phyloP scores from a whole-genome alignment of 1,140 invertebrate genomes.

The Lamellibrachia luymesi region DNA sequence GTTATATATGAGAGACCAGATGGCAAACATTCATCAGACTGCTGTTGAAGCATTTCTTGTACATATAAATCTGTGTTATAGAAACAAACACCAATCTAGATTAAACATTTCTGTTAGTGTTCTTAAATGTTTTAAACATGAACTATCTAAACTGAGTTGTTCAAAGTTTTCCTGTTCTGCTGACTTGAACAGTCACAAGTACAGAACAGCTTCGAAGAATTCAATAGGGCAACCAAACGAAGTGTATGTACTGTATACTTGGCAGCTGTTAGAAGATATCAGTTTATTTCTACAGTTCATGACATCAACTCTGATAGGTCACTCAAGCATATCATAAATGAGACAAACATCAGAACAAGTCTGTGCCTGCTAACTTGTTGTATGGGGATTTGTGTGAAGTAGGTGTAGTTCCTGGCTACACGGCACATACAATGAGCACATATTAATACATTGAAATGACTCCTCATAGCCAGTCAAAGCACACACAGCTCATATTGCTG shows the following conservation, averaged over 20 bases:
- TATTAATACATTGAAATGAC: not conserved
- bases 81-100: not conserved
- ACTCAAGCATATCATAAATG: not conserved
- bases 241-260: not conserved
- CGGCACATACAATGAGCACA: no score
- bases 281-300: conserved; percentile 1
- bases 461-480: not conserved
- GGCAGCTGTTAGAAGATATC: not conserved
- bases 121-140: not conserved
- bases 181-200: no score
- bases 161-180: not conserved
- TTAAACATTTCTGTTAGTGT: not conserved
- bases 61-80: not conserved
- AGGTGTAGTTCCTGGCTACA: no score
- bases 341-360: not conserved
- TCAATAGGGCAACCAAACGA: not conserved
- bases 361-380: not conserved
- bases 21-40: not conserved
- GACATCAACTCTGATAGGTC: not conserved
- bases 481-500: not conserved
- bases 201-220: no score
- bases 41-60: not conserved
- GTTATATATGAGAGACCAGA: not conserved
- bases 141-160: not conserved
- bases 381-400: no score